phyloP scores from a whole-genome alignment of 2,113 vertebrate genomes.

The Tragelaphus imberbis region DNA sequence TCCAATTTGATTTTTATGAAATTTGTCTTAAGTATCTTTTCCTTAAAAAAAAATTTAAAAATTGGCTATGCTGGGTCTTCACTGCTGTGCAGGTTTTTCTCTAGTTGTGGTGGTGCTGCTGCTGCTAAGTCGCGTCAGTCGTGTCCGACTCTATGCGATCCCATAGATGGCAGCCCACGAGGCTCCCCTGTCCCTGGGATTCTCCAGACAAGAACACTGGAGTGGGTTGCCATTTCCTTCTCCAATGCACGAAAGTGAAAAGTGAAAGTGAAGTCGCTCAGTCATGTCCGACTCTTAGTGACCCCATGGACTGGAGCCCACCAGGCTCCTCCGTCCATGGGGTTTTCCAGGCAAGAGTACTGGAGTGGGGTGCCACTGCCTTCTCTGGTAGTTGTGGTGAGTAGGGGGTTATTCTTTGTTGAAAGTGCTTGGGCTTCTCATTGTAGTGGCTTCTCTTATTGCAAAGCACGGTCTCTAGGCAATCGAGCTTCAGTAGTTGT shows the following conservation, averaged over 20 bases:
- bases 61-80: not conserved
- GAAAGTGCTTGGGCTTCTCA: not conserved
- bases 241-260: no score
- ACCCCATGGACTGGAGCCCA: no score
- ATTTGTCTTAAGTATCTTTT: not conserved
- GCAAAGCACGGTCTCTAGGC: not conserved
- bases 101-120: not conserved
- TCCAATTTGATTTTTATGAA: not conserved
- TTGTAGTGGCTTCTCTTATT: not conserved
- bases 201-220: no score
- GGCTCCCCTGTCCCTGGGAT: no score
- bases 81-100: not conserved
- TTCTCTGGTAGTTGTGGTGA: not conserved
- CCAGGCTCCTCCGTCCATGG: not conserved
- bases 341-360: not conserved
- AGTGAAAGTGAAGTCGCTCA: no score
- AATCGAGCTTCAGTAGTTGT: not conserved
- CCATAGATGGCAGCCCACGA: not conserved
- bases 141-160: accelerated
- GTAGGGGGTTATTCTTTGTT: not conserved
- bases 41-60: not conserved
- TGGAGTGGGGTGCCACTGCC: not conserved
- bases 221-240: no score
- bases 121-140: not conserved
- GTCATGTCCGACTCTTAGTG: no score